A percentile compares a stretch with the other conserved stretches of the same genome.
Conservation (phyloP, 2,797 vertebrate genomes). For the Melanotaenia pygmaea region DNA sequence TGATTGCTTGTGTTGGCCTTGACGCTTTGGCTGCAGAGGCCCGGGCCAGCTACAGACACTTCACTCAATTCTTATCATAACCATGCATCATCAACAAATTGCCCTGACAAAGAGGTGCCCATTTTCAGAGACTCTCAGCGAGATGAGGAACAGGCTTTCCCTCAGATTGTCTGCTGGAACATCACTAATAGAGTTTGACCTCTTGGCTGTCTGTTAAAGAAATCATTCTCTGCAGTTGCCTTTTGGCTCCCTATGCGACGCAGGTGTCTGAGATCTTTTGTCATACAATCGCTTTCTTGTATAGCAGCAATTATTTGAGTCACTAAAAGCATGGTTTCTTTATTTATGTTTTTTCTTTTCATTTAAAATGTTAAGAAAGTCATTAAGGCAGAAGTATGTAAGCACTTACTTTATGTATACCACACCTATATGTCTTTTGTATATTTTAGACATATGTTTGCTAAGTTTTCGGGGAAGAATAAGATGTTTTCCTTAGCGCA, state of each 20-base stretch:
- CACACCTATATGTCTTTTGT: not conserved
- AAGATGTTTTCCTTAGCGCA: slow-evolving; percentile 5
- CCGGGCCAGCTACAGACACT: slow-evolving; percentile 53
- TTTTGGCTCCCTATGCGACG: slow-evolving; percentile 28
- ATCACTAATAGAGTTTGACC: slow-evolving; percentile 73
- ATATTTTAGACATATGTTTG: not conserved
- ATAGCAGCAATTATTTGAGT: not conserved
- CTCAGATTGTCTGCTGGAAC: slow-evolving; percentile 63
- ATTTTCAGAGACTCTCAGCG: slow-evolving; percentile 54
- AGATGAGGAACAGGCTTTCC: slow-evolving; percentile 59
- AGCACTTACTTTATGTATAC: not conserved
- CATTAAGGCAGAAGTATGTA: not conserved
- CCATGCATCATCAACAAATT: slow-evolving; percentile 76
- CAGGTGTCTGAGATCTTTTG: slow-evolving; percentile 42
- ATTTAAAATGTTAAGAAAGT: not conserved
- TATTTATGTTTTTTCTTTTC: not conserved
- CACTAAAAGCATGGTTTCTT: not conserved
- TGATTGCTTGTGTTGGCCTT: slow-evolving; percentile 72
- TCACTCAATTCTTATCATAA: slow-evolving; percentile 75
- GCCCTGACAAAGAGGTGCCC: slow-evolving; percentile 67
- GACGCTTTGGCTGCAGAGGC: slow-evolving; percentile 32
- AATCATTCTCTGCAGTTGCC: slow-evolving; percentile 48
- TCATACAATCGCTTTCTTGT: slow-evolving; percentile 5
- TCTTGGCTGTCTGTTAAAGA: slow-evolving; percentile 52
- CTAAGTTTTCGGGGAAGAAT: slow-evolving; percentile 3